Percentiles rank a stretch among this genome's conserved stretches.
Evolutionary conservation across 1,140 invertebrate genomes (phyloP).

Genomic region (Heliconius hermathena): DNA sequence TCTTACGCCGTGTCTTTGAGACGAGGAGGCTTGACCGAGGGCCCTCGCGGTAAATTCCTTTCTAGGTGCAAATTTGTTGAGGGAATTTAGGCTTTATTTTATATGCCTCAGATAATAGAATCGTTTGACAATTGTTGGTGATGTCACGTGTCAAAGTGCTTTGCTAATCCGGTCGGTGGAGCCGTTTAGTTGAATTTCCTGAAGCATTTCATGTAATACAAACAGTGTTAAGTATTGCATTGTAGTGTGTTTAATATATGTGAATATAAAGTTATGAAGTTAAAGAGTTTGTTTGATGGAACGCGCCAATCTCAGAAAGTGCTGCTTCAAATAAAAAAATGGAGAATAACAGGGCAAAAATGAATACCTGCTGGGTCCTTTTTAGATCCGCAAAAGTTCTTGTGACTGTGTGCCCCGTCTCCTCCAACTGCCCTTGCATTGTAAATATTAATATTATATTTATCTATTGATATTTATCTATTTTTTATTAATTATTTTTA

Average conservation of each 20-base stretch:
- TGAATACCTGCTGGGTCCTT: too few relatives aligned
- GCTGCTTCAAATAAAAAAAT: too few relatives aligned
- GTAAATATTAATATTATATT: too few relatives aligned
- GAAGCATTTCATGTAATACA: constrained; percentile 11
- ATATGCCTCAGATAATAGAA: neutral
- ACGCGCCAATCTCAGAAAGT: too few relatives aligned
- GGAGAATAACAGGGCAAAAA: too few relatives aligned
- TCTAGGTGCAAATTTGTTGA: neutral
- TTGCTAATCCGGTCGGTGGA: constrained; percentile 22
- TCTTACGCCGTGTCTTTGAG: constrained; percentile 23
- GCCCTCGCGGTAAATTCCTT: constrained; percentile 26
- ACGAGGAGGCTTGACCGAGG: constrained; percentile 34
- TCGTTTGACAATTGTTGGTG: neutral
- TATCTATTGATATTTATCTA: too few relatives aligned
- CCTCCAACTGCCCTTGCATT: too few relatives aligned
- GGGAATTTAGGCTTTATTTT: neutral
- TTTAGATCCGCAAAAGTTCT: too few relatives aligned
- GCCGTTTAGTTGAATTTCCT: constrained; percentile 17
- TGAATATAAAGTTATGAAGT: neutral
- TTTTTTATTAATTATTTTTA: too few relatives aligned
- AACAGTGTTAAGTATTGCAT: neutral
- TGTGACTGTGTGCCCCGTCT: too few relatives aligned
- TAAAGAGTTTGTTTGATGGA: too few relatives aligned
- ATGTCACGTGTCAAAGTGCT: constrained; percentile 35
- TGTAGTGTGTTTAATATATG: neutral